These are phyloP conservation scores for Coptodon bakossiorum DNA, from an alignment of 2,113 vertebrate genomes.

Conservation along the genomic window DNA sequence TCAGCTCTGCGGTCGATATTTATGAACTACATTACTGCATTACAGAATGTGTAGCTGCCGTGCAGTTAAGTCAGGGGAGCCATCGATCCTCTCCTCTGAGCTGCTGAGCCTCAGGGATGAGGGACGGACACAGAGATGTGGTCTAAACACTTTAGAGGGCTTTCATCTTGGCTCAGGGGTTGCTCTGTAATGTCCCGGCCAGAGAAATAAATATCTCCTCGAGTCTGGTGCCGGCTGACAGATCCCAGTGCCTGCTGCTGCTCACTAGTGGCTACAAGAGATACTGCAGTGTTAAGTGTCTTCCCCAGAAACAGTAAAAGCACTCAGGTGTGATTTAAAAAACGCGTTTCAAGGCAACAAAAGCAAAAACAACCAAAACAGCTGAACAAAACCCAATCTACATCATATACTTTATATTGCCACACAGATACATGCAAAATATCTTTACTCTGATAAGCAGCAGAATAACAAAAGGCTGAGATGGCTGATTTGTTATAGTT, in stretches of 20 bases:
- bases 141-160: constrained; percentile 5
- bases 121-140: not conserved
- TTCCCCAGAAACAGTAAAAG: not conserved
- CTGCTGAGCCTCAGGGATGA: not conserved
- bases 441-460: not conserved
- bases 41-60: constrained; percentile 41
- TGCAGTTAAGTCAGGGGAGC: constrained; percentile 3
- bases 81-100: constrained; percentile 35
- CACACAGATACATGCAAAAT: not conserved
- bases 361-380: not conserved
- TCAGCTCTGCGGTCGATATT: constrained; percentile 57
- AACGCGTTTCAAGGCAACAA: not conserved
- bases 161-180: constrained; percentile 8
- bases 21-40: constrained; percentile 60
- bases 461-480: not conserved
- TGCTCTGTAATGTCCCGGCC: not conserved
- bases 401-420: not conserved
- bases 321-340: not conserved
- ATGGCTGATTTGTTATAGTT: not conserved
- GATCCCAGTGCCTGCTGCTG: constrained; percentile 10
- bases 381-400: not conserved
- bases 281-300: constrained; percentile 6
- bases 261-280: constrained; percentile 44
- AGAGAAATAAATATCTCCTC: constrained; percentile 19
- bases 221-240: not conserved